Evolutionary conservation across 2,888 invertebrate species (phyloP), one percentile per base, ranked within the genome.

Genomic region (Philhelius pedissequus): DNA sequence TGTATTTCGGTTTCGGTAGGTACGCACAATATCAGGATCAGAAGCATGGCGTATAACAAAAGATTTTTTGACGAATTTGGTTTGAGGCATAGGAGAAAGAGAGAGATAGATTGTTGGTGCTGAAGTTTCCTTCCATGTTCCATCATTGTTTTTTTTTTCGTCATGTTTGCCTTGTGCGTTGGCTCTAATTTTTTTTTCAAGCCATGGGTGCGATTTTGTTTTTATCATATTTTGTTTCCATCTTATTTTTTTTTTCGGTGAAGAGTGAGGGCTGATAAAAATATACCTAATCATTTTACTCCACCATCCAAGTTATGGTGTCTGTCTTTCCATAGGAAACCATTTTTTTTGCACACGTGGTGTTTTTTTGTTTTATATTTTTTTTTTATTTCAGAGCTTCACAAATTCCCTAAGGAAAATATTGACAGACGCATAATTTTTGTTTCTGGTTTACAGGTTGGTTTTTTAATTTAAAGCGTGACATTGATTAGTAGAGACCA

Each of bases 41-140:
- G 30, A n/a, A 64, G 43, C 43, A 62, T 78, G 69, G 52, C 35
- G 83, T 62, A 43, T 62, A 84, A 79, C 79, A 84, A 75, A 79
- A 71, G 79, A 79, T 84, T 84, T n/a, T 83, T 84, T 48, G 75
- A 79, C 75, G 84, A 80, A 84, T 84, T 79, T 75, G 66, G 79
- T 66, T 75, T 78, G 70, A 79, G 75, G 54, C 60, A 38, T 20
- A 27, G 50, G 20, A 30, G 48, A 32, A 20, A 48, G 48, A 64
- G 32, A 68, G 20, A 60, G 54, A 76, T 75, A 74, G 60, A 79
- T 79, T 74, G 64, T 66, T 64, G 40, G 13, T 50, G 32, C 30
- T 58, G 15, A 77, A 78, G 48, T 75, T 78, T 64, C 66, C 48
- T 78, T 66, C 52, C 45, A 58, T 60, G 40, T 78, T 66, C 52